Percentiles rank a stretch among this genome's conserved stretches.
phyloP scores from a whole-genome alignment of 2,797 vertebrate species.

The Poecilia picta region DNA sequence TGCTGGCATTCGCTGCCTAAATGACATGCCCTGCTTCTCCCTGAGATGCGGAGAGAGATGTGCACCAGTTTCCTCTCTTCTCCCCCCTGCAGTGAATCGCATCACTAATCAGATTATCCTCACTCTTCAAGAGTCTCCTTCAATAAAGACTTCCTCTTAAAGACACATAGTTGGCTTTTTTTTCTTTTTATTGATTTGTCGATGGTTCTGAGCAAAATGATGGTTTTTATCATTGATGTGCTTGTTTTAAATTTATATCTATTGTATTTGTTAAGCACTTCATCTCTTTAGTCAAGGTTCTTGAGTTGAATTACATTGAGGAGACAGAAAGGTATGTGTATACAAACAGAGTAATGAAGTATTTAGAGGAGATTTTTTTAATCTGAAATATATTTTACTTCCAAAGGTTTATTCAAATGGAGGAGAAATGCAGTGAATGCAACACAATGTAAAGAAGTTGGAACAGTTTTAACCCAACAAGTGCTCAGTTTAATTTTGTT shows the following conservation, averaged over 20 bases:
- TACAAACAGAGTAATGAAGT: background rate
- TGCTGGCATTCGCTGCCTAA: conserved; percentile 33
- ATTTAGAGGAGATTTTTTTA: background rate
- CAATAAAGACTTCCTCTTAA: conserved; percentile 19
- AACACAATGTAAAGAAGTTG: background rate
- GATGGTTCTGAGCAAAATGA: conserved; percentile 10
- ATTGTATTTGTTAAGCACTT: conserved; percentile 19
- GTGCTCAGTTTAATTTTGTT: background rate
- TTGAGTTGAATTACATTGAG: background rate
- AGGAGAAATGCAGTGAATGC: background rate
- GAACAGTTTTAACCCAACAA: conserved; percentile 9
- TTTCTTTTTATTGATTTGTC: background rate
- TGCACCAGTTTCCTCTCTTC: conserved; percentile 37
- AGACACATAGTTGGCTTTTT: conserved; percentile 12
- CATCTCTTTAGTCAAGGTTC: conserved; percentile 3
- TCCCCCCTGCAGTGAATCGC: conserved; percentile 43
- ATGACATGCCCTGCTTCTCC: conserved; percentile 28
- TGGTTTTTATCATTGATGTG: conserved; percentile 2
- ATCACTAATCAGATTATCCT: conserved; percentile 69
- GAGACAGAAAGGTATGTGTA: background rate
- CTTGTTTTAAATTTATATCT: background rate
- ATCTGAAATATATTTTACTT: background rate
- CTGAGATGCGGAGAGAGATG: conserved; percentile 39
- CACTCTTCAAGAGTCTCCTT: conserved; percentile 40
- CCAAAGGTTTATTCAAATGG: conserved; percentile 9